Base-by-base conservation (phyloP, 2,888 invertebrate genomes). In the Diploptera punctata region DNA sequence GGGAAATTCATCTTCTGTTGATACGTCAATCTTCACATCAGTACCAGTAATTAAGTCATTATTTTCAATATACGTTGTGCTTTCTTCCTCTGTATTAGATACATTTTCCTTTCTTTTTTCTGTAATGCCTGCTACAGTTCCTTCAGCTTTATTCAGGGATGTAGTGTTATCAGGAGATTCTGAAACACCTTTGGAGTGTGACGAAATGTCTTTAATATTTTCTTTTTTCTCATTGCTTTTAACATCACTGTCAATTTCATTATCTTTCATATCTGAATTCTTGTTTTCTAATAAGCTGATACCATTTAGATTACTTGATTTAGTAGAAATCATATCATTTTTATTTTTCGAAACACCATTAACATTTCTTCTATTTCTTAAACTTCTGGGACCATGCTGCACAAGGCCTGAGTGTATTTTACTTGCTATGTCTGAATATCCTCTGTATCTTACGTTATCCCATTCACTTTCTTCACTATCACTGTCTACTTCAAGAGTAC, bases 321-420 rank as follows among this genome's bases (percentile, higher is more conserved):
- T n/a, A n/a, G n/a, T n/a, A n/a, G n/a, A n/a, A n/a, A n/a, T n/a
- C n/a, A n/a, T n/a, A n/a, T n/a, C n/a, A n/a, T n/a, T n/a, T n/a
- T n/a, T n/a, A n/a, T n/a, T n/a, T n/a, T n/a, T n/a, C n/a, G n/a
- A n/a, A n/a, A 13, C 7, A 3, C n/a, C n/a, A 29, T 2, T 29
- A 5, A 10, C 4, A 16, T 33, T 47, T 33, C 70, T 26, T 31
- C 52, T 49, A 16, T n/a, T 62, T 33, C 79, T 80, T 61, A 83
- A 65, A 2, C 79, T 80, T 70, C 85, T 80, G 1, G 84, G 85
- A 0, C 85, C 84, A 68, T 84, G 85, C 74, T 85, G 84, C 1
- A 84, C 38, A n/a, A 31, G 16, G 5, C 38, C 54, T 57, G 52
- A 38, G 13, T 10, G n/a, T n/a, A 57, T 5, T 29, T 29, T 31